Conservation (phyloP, 2,797 vertebrate genomes). For the Malurus leucopterus region DNA sequence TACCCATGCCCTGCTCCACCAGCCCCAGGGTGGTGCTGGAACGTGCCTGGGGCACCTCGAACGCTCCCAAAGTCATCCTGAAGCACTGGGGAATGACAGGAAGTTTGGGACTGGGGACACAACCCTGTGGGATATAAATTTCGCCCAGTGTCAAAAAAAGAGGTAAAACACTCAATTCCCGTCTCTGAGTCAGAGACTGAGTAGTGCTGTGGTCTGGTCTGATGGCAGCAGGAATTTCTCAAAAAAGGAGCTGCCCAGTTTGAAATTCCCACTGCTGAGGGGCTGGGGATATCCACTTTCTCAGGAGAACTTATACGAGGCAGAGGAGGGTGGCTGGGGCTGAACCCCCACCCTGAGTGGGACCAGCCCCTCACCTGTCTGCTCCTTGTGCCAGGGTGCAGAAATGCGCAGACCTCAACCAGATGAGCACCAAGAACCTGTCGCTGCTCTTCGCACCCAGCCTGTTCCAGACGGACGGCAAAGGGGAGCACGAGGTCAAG, state of each 20-base stretch:
- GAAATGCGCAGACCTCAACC: conserved; percentile 92
- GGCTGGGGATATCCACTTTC: neutral
- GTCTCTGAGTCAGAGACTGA: neutral
- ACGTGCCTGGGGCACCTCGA: neutral
- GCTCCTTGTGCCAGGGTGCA: conserved; percentile 79
- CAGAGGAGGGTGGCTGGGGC: neutral
- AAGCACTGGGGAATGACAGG: neutral
- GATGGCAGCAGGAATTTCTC: neutral
- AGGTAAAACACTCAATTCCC: neutral
- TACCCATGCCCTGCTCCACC: rapidly evolving
- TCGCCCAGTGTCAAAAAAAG: neutral
- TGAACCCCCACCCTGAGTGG: neutral
- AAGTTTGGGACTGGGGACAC: neutral
- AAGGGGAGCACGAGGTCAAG: conserved; percentile 92
- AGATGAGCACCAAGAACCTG: conserved; percentile 97
- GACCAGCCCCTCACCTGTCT: neutral
- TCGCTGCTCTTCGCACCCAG: conserved; percentile 93
- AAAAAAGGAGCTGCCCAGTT: neutral
- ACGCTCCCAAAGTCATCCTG: neutral
- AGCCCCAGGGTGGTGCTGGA: neutral
- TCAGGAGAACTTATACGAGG: neutral
- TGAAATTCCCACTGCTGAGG: neutral
- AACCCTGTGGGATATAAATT: neutral
- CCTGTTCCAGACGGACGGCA: conserved; percentile 94
- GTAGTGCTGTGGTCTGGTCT: neutral